Base-by-base conservation (phyloP, 2,113 vertebrate genomes). In the Toxotes jaculatrix region DNA sequence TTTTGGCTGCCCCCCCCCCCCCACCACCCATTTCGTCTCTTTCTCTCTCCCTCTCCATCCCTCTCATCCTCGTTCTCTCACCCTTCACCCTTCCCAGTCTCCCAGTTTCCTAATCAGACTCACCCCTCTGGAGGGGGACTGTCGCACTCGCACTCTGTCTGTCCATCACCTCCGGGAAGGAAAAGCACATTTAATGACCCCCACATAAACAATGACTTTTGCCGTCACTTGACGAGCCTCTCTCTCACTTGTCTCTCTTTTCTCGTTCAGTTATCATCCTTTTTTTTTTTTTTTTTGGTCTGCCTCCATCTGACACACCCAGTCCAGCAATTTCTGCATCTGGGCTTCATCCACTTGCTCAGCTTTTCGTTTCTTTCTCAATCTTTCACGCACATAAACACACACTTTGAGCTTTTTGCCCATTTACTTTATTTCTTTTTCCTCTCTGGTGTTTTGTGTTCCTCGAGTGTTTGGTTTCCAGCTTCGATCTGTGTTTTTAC, bases 151-250 rank as follows among this genome's bases (percentile, higher is more conserved):
- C 59, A 72, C 43, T 72, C 21, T 60, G 31, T 67, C 43, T 81
- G 59, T 73, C 70, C 40, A 31, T 86, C 27, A 88, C 87, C 82
- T 68, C 57, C 2, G 67, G 88, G 79, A 81, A 87, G 67, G 56
- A 85, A 87, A 85, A 83, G 64, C 72, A 79, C 27, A 86, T 86
- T 88, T 77, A 83, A 88, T 79, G 82, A 91, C 78, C 69, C 69
- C 80, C 40, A 79, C 76, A 57, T 80, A 75, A 88, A 91, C 62
- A 84, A 42, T 81, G 80, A 79, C 66, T 71, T 71, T 83, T 73
- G 79, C 19, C 17, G 36, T 90, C 86, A 64, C 61, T 84, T 59
- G 47, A 65, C 80, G 10, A 51, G 71, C 75, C 23, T 71, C 65
- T n/a, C 87, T 82, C 84, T 84, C 51, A 56, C 34, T 87, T 38